A percentile compares a stretch with the other conserved stretches of the same genome.
phyloP scores from a whole-genome alignment of 1,140 invertebrate genomes.

The Aethina tumida region DNA sequence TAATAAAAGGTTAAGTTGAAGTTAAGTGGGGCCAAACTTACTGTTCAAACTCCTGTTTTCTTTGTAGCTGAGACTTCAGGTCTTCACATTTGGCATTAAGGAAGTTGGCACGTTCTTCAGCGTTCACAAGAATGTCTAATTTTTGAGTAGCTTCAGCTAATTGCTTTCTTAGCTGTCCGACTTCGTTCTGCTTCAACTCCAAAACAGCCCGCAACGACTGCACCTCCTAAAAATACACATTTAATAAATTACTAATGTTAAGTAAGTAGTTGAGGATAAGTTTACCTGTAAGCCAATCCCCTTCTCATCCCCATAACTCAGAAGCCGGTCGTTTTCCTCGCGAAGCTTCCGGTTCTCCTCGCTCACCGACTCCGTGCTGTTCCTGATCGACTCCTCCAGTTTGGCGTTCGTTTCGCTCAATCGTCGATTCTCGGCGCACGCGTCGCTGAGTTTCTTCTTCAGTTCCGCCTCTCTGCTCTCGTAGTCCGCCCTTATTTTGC shows the following conservation, averaged over 20 bases:
- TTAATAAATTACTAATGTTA: too few species aligned
- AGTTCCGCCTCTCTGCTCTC: slow-evolving; percentile 29
- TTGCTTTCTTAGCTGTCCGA: slow-evolving; percentile 55
- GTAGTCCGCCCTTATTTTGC: slow-evolving; percentile 36
- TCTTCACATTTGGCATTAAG: slow-evolving; percentile 59
- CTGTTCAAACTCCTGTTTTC: slow-evolving; percentile 46
- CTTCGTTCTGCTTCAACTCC: slow-evolving; percentile 63
- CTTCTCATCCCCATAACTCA: slow-evolving; percentile 26
- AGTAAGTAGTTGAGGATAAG: too few species aligned
- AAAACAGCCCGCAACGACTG: slow-evolving; percentile 65
- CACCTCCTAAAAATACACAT: slow-evolving; percentile 40
- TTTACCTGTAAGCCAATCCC: slow-evolving; percentile 26
- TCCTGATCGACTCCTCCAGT: slow-evolving; percentile 13
- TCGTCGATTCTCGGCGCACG: too few species aligned
- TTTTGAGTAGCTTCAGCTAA: slow-evolving; percentile 48
- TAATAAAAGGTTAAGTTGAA: background rate
- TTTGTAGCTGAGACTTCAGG: slow-evolving; percentile 52
- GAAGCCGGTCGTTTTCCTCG: slow-evolving; percentile 28
- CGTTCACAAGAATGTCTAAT: slow-evolving; percentile 41
- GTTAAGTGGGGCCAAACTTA: slow-evolving; percentile 28
- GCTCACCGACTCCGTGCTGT: slow-evolving; percentile 17
- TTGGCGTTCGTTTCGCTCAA: too few species aligned
- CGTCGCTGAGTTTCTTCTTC: slow-evolving; percentile 17
- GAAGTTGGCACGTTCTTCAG: slow-evolving; percentile 42
- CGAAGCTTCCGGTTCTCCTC: slow-evolving; percentile 31